Conservation (phyloP, 2,888 invertebrate species). For the Lypha dubia region DNA sequence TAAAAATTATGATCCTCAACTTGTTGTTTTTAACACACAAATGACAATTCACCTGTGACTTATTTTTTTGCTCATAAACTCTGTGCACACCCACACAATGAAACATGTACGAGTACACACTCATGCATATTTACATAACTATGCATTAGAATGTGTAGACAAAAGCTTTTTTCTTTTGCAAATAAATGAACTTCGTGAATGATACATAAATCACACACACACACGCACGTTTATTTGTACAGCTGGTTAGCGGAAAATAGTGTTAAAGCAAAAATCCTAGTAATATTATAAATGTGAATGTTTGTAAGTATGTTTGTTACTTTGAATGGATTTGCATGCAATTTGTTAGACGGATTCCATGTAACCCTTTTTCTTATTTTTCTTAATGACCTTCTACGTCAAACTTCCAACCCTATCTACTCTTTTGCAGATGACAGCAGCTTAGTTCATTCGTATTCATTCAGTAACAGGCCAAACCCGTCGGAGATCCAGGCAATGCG, state of each 20-base stretch:
- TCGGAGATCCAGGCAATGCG: too few relatives aligned
- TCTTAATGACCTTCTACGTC: too few relatives aligned
- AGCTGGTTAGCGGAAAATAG: constrained; percentile 16
- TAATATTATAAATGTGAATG: too few relatives aligned
- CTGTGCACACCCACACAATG: not conserved
- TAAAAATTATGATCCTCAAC: constrained; percentile 44
- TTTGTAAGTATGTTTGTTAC: too few relatives aligned
- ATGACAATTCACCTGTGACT: constrained; percentile 63
- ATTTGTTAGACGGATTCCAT: too few relatives aligned
- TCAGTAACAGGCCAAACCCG: too few relatives aligned
- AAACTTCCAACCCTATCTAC: too few relatives aligned
- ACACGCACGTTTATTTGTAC: not conserved
- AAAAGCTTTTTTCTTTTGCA: constrained; percentile 36
- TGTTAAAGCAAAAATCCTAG: not conserved
- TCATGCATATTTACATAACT: not conserved
- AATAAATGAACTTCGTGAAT: constrained; percentile 32
- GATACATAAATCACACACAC: constrained; percentile 2
- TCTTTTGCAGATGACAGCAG: too few relatives aligned
- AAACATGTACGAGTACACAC: not conserved
- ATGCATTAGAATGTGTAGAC: not conserved
- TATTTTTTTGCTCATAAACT: constrained; percentile 34
- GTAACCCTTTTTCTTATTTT: too few relatives aligned
- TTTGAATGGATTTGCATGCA: too few relatives aligned
- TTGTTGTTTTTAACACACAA: constrained; percentile 58
- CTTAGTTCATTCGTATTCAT: too few relatives aligned